Conservation (phyloP, 2,888 invertebrate genomes). For the Seira musarum region DNA sequence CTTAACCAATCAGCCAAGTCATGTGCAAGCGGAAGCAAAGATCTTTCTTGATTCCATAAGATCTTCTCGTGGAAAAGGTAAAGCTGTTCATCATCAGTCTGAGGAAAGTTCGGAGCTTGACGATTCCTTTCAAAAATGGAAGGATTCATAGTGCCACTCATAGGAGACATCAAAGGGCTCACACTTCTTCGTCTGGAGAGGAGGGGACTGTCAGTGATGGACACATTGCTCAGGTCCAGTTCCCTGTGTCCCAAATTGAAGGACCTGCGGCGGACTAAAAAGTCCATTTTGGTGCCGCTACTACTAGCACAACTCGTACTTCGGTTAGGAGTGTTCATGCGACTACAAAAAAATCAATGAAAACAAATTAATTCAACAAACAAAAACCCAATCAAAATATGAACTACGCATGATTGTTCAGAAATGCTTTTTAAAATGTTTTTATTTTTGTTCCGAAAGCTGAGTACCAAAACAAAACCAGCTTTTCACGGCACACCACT, state of each 20-base stretch:
- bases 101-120: slow-evolving; percentile 67
- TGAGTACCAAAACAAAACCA: too few relatives aligned
- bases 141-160: slow-evolving; percentile 59
- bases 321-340: slow-evolving; percentile 47
- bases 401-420: too few relatives aligned
- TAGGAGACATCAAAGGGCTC: slow-evolving; percentile 65
- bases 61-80: slow-evolving; percentile 68
- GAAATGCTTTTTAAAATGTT: too few relatives aligned
- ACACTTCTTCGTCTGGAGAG: slow-evolving; percentile 67
- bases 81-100: slow-evolving; percentile 69
- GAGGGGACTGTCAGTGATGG: slow-evolving; percentile 63
- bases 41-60: slow-evolving; percentile 69
- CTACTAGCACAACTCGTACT: slow-evolving; percentile 30
- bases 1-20: slow-evolving; percentile 69
- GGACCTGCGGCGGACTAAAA: slow-evolving; percentile 62
- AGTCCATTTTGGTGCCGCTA: slow-evolving; percentile 56
- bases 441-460: too few relatives aligned
- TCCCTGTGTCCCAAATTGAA: slow-evolving; percentile 59
- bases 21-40: slow-evolving; percentile 68
- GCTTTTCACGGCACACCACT: too few relatives aligned
- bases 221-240: slow-evolving; percentile 50
- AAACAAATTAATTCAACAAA: background rate
- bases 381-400: background rate
- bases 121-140: slow-evolving; percentile 67
- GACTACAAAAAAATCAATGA: background rate